Conservation (phyloP, 2,113 vertebrate genomes). For the Saimiri boliviensis region DNA sequence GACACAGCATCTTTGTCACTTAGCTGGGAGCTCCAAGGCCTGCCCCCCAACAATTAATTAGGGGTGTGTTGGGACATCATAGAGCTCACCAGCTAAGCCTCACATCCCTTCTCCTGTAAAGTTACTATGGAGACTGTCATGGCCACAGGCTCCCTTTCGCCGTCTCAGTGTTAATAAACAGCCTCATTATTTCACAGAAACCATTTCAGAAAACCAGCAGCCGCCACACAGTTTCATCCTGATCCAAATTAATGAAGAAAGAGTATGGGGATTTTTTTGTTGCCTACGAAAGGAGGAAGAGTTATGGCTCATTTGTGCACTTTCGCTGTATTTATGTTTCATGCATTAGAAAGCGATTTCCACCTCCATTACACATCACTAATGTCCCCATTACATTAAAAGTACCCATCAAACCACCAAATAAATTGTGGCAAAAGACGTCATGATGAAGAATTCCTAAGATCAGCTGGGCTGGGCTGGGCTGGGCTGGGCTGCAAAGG, state of each 20-base stretch:
- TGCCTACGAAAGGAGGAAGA: constrained; percentile 69
- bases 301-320: constrained; percentile 79
- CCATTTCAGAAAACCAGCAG: constrained; percentile 79
- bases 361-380: constrained; percentile 71
- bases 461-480: neutral
- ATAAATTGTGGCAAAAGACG: neutral
- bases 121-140: constrained; percentile 83
- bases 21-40: fast-evolving
- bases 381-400: constrained; percentile 74
- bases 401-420: constrained; percentile 60
- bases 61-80: neutral
- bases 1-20: fast-evolving
- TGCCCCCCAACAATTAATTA: fast-evolving
- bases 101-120: neutral
- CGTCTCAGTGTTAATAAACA: constrained; percentile 83
- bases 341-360: constrained; percentile 77
- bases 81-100: neutral
- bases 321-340: constrained; percentile 81
- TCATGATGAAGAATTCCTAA: neutral
- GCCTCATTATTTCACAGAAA: constrained; percentile 84
- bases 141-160: constrained; percentile 66
- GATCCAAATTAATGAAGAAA: constrained; percentile 80
- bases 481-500: fast-evolving
- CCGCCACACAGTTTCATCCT: constrained; percentile 63
- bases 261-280: constrained; percentile 73